phyloP scores from a whole-genome alignment of 2,888 invertebrate genomes.

The Acholoe squamosa region DNA sequence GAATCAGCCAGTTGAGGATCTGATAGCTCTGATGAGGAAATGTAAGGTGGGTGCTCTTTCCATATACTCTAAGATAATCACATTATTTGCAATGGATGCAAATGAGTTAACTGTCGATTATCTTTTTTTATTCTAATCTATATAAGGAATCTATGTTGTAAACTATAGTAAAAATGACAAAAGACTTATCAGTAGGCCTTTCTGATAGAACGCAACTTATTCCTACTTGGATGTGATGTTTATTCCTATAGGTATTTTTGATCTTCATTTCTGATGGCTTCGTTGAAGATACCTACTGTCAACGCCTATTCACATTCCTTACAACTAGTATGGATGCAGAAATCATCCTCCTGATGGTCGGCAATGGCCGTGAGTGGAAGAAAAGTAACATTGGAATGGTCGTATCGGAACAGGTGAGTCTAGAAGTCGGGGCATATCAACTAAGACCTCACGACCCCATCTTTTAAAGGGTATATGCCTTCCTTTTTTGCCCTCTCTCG shows the following conservation, averaged over 20 bases:
- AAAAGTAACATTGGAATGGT: slow-evolving; percentile 73
- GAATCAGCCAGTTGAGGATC: slow-evolving; percentile 74
- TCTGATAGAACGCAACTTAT: too few species aligned
- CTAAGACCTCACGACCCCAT: too few species aligned
- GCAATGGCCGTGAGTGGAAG: slow-evolving; percentile 76
- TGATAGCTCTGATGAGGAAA: slow-evolving; percentile 76
- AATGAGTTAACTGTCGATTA: too few species aligned
- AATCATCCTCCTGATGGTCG: slow-evolving; percentile 76
- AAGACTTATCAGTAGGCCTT: too few species aligned
- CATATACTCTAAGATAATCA: background rate
- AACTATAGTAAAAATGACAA: too few species aligned
- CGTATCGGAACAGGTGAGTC: slow-evolving; percentile 60
- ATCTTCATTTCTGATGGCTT: slow-evolving; percentile 80
- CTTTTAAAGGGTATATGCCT: too few species aligned
- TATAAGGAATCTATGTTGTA: too few species aligned
- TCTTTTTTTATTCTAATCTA: too few species aligned
- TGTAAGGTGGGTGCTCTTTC: slow-evolving; percentile 72
- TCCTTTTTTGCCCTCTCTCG: too few species aligned
- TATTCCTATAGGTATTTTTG: slow-evolving; percentile 73
- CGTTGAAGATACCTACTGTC: slow-evolving; percentile 74
- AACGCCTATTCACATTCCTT: slow-evolving; percentile 75
- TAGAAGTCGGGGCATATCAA: too few species aligned
- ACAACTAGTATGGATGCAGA: slow-evolving; percentile 77
- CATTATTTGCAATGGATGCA: too few species aligned
- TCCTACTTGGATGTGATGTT: too few species aligned